Percentiles rank a stretch among this genome's conserved stretches.
Conservation (phyloP, 2,888 invertebrate genomes). For the Priocnemis perturbator region DNA sequence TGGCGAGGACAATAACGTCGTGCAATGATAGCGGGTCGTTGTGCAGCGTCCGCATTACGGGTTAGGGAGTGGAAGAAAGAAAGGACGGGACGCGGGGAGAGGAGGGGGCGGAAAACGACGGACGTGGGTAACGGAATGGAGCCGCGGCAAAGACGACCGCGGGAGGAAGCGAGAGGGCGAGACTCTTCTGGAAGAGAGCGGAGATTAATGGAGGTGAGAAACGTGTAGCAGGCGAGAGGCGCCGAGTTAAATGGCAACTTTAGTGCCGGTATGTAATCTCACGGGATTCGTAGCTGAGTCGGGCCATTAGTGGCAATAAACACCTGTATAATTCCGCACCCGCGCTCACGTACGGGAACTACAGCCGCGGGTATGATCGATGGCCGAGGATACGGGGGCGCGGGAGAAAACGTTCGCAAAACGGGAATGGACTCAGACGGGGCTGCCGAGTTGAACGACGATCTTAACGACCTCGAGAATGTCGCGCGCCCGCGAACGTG, state of each 20-base stretch:
- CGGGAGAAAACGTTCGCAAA: no score
- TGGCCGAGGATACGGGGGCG: constrained; percentile 17
- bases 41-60: constrained; percentile 17
- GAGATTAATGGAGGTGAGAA: constrained; percentile 39
- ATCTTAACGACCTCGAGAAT: no score
- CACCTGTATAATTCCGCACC: constrained; percentile 13
- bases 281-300: constrained; percentile 31
- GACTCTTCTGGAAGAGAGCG: neutral
- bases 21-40: constrained; percentile 30
- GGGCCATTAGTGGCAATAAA: constrained; percentile 36
- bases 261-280: constrained; percentile 35
- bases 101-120: no score
- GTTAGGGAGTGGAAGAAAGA: constrained; percentile 22
- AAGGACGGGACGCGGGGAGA: neutral
- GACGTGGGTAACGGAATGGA: no score
- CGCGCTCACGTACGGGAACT: no score
- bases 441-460: no score
- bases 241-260: constrained; percentile 38
- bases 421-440: no score
- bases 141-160: neutral
- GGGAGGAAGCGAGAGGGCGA: neutral
- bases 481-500: no score
- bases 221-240: constrained; percentile 24
- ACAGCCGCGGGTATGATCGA: constrained; percentile 12
- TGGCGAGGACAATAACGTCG: constrained; percentile 27